Evolutionary conservation across 23 tunicate species (phyloP).

Genomic region (Oikopleura albicans): DNA sequence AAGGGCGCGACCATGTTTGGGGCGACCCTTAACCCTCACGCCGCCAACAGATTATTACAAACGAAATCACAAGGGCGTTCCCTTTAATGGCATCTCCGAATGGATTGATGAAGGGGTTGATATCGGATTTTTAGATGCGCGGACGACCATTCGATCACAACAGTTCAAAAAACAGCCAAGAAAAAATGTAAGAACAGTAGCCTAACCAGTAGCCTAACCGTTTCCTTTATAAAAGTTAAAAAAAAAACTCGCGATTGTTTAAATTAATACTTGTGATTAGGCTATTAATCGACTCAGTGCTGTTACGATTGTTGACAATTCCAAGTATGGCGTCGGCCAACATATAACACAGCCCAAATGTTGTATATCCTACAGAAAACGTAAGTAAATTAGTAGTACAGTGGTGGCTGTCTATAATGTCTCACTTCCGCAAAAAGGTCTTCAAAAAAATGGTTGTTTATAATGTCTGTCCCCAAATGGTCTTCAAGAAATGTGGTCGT

Average conservation of each 20-base stretch:
- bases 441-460: no score
- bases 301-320: background rate
- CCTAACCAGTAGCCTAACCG: no score
- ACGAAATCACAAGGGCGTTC: background rate
- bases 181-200: background rate
- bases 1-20: no score
- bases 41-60: background rate
- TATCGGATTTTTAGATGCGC: background rate
- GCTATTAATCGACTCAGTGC: background rate
- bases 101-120: conserved; percentile 16
- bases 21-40: background rate
- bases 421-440: no score
- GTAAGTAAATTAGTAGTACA: no score
- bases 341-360: background rate
- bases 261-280: no score
- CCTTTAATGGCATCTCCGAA: background rate
- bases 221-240: no score
- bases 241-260: no score
- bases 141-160: background rate
- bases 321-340: background rate
- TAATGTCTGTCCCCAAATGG: no score
- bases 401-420: no score
- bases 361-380: background rate
- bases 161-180: background rate
- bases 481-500: no score